Evolutionary conservation across 1,140 invertebrate genomes (phyloP).

Genomic region (Diorhabda elongata): DNA sequence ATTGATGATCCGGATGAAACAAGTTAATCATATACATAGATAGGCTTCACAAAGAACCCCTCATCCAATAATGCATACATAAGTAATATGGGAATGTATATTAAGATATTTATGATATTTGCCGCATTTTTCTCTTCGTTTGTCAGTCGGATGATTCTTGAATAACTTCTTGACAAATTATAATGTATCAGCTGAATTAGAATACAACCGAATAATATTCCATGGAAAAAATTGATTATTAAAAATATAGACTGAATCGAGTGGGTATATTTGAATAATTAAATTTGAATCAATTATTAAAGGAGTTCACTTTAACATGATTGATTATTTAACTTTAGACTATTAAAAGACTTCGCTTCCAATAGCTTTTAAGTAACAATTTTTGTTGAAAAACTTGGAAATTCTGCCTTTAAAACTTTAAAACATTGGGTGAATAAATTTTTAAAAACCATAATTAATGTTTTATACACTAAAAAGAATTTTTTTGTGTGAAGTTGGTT

Average conservation of each 20-base stretch:
- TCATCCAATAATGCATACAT: slow-evolving; percentile 27
- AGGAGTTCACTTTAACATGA: no score
- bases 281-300: no score
- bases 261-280: neutral
- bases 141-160: neutral
- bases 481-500: no score
- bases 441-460: no score
- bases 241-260: neutral
- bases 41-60: slow-evolving; percentile 24
- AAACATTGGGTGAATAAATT: no score
- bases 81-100: slow-evolving; percentile 25
- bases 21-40: slow-evolving; percentile 37
- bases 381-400: no score
- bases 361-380: no score
- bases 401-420: no score
- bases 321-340: no score
- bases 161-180: neutral
- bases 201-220: neutral
- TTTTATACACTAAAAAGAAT: no score
- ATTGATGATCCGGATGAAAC: slow-evolving; percentile 24
- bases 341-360: no score
- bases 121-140: neutral
- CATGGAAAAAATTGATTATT: neutral
- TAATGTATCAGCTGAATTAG: neutral
- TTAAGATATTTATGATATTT: slow-evolving; percentile 25